Evolutionary conservation across 2,797 vertebrate genomes (phyloP).

Genomic region (Hafferia zeledoni): DNA sequence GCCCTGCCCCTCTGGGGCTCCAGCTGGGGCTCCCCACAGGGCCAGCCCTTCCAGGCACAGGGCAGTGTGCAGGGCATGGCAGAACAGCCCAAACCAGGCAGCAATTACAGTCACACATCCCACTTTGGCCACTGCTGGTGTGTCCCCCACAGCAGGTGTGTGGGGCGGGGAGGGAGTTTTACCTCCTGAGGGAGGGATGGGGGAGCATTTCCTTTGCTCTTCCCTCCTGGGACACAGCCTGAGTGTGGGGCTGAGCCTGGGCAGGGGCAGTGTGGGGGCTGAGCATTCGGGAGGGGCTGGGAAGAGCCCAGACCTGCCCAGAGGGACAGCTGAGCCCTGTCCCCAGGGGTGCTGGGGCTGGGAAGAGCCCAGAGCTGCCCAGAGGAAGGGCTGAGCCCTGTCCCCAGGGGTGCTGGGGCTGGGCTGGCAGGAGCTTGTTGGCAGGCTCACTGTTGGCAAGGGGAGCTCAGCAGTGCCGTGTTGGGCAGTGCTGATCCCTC

Average conservation of each 20-base stretch:
- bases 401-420: no score
- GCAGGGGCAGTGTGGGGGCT: background rate
- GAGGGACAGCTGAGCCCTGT: background rate
- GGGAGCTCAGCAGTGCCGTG: fast-evolving
- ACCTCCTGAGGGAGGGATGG: no score
- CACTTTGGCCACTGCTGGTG: background rate
- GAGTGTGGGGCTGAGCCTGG: background rate
- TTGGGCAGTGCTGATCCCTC: background rate
- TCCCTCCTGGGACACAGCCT: background rate
- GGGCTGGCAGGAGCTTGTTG: no score
- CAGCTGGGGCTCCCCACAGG: background rate
- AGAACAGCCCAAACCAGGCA: fast-evolving
- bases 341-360: no score
- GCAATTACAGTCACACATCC: background rate
- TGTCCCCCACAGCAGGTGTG: background rate
- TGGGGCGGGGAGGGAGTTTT: background rate
- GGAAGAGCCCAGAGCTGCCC: no score
- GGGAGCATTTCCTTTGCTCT: background rate
- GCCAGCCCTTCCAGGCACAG: background rate
- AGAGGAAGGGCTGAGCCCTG: no score
- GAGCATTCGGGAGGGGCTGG: background rate
- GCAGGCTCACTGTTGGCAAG: background rate
- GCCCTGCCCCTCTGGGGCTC: background rate
- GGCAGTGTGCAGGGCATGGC: background rate
- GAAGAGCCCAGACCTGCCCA: background rate